Conservation (phyloP, 2,113 vertebrate species). For the Ifrita kowaldi region DNA sequence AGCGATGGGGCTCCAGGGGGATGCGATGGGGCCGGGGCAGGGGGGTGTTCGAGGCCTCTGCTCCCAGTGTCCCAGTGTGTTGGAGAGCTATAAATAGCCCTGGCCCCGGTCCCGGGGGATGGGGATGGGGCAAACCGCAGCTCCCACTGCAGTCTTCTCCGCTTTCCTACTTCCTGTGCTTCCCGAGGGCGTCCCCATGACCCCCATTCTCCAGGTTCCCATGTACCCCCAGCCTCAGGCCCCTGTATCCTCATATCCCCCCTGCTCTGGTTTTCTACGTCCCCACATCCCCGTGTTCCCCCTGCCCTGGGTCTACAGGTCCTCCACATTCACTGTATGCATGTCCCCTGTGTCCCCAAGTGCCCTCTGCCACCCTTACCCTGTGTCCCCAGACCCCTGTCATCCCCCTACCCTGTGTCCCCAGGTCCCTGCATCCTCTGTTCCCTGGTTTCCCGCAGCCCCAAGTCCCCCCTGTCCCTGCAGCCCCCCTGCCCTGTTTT, state of each 20-base stretch:
- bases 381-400: neutral
- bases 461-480: neutral
- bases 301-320: neutral
- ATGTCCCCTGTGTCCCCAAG: neutral
- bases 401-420: neutral
- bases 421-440: neutral
- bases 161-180: neutral
- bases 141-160: neutral
- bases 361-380: neutral
- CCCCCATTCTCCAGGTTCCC: neutral
- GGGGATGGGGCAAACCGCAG: neutral
- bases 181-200: neutral
- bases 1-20: neutral
- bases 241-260: neutral
- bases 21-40: neutral
- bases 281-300: neutral
- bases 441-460: neutral
- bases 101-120: neutral
- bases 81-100: neutral
- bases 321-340: too few species aligned
- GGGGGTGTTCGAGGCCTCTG: neutral
- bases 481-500: neutral
- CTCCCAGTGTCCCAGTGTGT: neutral
- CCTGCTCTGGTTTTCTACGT: neutral
- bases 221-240: rapidly evolving